Percentiles rank a stretch among this genome's conserved stretches.
Conservation (phyloP, 2,797 vertebrate genomes). For the Leptoclinus maculatus region DNA sequence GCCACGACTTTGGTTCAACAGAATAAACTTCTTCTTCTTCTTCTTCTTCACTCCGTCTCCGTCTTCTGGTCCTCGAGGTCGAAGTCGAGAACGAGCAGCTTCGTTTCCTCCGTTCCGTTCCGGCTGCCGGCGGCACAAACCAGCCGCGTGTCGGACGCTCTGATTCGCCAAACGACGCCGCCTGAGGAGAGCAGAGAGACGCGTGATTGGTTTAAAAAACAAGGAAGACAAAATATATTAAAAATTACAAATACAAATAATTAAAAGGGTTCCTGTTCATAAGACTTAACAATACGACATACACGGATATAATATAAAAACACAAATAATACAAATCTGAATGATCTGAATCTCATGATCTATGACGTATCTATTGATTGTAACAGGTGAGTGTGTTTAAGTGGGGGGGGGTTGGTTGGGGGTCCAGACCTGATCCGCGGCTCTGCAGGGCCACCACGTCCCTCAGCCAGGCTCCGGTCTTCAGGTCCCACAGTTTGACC, state of each 20-base stretch:
- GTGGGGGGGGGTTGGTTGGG: no score
- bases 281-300: no score
- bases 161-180: constrained; percentile 95
- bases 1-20: background rate
- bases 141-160: constrained; percentile 94
- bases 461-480: constrained; percentile 93
- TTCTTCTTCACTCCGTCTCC: constrained; percentile 12
- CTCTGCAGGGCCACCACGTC: constrained; percentile 96
- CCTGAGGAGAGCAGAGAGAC: constrained; percentile 68
- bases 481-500: constrained; percentile 97
- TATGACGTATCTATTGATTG: no score
- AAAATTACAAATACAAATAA: background rate
- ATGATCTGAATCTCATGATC: no score
- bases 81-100: constrained; percentile 96
- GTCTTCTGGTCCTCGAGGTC: constrained; percentile 70
- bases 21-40: no score
- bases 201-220: background rate
- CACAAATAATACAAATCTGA: no score
- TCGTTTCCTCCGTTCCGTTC: constrained; percentile 96
- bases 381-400: no score
- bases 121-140: constrained; percentile 95
- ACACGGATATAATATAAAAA: no score
- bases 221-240: no score
- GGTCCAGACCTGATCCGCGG: constrained; percentile 78
- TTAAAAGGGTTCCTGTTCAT: no score